These are phyloP conservation scores for Eristalis tenax DNA, from an alignment of 2,888 invertebrate genomes.

Conservation along the genomic window DNA sequence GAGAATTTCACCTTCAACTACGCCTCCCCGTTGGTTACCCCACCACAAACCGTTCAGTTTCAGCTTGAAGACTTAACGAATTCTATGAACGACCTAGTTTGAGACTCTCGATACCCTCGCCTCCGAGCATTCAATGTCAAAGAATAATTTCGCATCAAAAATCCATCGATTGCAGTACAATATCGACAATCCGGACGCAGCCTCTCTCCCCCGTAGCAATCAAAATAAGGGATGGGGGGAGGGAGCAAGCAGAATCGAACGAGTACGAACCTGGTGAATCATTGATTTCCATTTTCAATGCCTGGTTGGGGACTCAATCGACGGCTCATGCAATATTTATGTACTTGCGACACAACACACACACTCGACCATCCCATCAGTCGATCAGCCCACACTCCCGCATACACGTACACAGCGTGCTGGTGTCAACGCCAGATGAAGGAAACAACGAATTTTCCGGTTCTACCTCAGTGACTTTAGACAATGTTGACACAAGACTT, in stretches of 20 bases:
- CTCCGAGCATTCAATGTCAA: conserved; percentile 1
- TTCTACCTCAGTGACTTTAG: conserved; percentile 27
- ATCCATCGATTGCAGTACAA: conserved; percentile 27
- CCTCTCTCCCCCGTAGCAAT: background rate
- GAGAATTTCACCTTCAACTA: background rate
- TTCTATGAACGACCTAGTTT: conserved; percentile 21
- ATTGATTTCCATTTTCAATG: conserved; percentile 22
- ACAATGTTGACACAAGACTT: conserved; percentile 44
- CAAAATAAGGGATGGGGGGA: background rate
- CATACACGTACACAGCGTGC: background rate
- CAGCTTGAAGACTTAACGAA: background rate
- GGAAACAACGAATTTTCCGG: conserved; percentile 25
- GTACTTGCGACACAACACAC: background rate
- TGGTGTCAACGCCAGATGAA: conserved; percentile 27
- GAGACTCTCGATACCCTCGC: background rate
- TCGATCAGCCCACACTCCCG: background rate
- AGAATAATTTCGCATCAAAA: conserved; percentile 41
- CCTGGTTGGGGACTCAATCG: background rate
- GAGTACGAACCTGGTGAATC: conserved; percentile 18
- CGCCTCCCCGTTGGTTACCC: background rate
- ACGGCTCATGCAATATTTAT: conserved; percentile 28
- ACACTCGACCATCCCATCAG: background rate
- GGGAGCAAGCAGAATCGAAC: background rate
- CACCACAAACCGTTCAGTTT: conserved; percentile 1
- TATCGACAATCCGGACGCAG: background rate